Conservation (phyloP, 1,140 invertebrate species). For the Oscheius sp. region DNA sequence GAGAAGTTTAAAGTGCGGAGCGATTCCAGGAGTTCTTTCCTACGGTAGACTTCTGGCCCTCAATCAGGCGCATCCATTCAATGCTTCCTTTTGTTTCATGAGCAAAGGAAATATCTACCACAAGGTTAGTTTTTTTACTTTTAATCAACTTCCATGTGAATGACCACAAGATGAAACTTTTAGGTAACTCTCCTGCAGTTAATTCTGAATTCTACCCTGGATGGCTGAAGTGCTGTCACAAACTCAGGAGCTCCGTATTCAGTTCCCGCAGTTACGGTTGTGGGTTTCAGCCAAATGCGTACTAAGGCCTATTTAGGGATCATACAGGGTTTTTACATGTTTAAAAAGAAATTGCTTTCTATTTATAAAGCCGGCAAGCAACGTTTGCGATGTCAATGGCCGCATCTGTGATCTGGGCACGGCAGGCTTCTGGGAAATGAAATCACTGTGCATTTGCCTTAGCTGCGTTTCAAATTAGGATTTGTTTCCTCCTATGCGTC, state of each 20-base stretch:
- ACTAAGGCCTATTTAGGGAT: no score
- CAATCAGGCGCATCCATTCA: background rate
- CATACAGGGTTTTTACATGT: no score
- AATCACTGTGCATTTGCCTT: no score
- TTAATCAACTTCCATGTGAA: background rate
- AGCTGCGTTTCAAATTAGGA: no score
- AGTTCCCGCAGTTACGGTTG: background rate
- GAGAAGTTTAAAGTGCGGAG: slow-evolving; percentile 39
- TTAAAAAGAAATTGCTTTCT: no score
- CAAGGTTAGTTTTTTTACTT: slow-evolving; percentile 15
- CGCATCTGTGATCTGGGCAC: no score
- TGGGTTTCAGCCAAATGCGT: slow-evolving; percentile 5
- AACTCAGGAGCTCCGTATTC: slow-evolving; percentile 22
- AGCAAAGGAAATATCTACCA: slow-evolving; percentile 33
- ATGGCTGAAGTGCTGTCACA: slow-evolving; percentile 74
- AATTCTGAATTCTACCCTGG: slow-evolving; percentile 88
- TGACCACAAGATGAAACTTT: background rate
- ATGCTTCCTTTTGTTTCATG: slow-evolving; percentile 22
- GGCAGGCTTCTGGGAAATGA: no score
- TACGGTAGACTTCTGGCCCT: slow-evolving; percentile 45
- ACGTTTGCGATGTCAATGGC: no score
- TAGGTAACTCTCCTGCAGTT: slow-evolving; percentile 75
- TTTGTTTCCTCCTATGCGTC: no score
- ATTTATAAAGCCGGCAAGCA: no score
- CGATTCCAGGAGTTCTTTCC: slow-evolving; percentile 35